Evolutionary conservation across 1,140 invertebrate species (phyloP).

Genomic region (Caenorhabditis inopinata): DNA sequence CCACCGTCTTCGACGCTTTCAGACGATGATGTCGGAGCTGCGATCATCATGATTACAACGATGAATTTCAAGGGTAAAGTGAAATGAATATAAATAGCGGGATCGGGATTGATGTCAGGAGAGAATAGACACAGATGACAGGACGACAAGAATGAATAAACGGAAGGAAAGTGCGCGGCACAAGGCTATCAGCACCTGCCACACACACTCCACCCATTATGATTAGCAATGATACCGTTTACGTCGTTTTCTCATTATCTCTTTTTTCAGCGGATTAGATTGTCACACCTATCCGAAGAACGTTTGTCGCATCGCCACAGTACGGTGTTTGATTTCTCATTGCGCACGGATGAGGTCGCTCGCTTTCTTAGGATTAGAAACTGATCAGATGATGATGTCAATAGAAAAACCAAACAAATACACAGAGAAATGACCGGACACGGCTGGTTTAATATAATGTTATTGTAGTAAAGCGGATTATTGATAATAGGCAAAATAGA

Average conservation of each 20-base stretch:
- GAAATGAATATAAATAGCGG: neutral
- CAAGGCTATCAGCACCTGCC: slow-evolving; percentile 5
- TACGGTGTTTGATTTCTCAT: slow-evolving; percentile 22
- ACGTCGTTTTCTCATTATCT: neutral
- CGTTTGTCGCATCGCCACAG: neutral
- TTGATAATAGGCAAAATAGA: no score
- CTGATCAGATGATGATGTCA: neutral
- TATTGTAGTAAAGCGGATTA: no score
- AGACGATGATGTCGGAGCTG: slow-evolving; percentile 19
- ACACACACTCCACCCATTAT: slow-evolving; percentile 19
- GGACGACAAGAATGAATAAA: neutral
- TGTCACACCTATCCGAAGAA: slow-evolving; percentile 29
- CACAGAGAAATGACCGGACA: neutral
- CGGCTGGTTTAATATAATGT: no score
- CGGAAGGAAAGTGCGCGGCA: neutral
- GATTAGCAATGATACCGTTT: slow-evolving; percentile 18
- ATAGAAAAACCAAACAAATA: neutral
- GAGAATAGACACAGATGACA: slow-evolving; percentile 10
- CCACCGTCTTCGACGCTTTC: neutral
- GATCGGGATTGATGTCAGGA: neutral
- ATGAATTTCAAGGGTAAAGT: neutral
- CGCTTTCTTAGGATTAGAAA: slow-evolving; percentile 18
- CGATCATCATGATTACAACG: slow-evolving; percentile 15
- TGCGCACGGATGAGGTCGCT: slow-evolving; percentile 17
- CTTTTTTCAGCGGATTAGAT: neutral